Evolutionary conservation across 2,797 vertebrate genomes (phyloP).

Genomic region (Arremon brunneinucha): DNA sequence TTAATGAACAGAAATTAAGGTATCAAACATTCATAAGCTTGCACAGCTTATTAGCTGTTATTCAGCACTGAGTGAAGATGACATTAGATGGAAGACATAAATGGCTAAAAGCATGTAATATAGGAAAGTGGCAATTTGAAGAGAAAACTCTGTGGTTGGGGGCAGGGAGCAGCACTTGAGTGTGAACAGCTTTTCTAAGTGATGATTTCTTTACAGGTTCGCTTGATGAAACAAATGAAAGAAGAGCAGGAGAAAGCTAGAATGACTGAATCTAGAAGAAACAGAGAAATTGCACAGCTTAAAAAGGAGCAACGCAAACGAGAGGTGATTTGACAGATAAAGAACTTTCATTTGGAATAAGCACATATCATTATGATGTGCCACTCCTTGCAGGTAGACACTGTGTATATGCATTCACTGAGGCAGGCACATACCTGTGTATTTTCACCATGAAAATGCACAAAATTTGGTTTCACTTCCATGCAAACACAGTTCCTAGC

Average conservation of each 20-base stretch:
- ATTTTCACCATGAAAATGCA: not conserved
- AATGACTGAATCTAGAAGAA: constrained; percentile 86
- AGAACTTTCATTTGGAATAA: not conserved
- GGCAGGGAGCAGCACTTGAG: not conserved
- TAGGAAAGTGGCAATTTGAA: not conserved
- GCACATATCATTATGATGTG: not conserved
- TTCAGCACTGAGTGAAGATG: not conserved
- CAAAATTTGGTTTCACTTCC: not conserved
- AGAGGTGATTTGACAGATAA: constrained; percentile 78
- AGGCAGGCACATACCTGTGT: not conserved
- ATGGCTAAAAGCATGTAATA: not conserved
- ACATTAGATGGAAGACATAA: not conserved
- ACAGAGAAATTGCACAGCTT: constrained; percentile 90
- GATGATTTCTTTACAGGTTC: constrained; percentile 78
- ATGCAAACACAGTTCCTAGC: not conserved
- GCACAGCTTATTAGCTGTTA: not conserved
- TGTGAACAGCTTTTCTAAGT: not conserved
- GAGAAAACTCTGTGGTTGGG: not conserved
- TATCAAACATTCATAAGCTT: not conserved
- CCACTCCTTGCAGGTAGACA: not conserved
- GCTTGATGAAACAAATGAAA: constrained; percentile 98
- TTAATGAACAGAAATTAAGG: not conserved
- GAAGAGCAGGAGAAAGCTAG: constrained; percentile 94
- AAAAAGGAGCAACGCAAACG: constrained; percentile 96
- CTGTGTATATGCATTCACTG: not conserved